These are phyloP conservation scores for Genyomyrus donnyi DNA, from an alignment of 2,113 vertebrate species.

Conservation along the genomic window DNA sequence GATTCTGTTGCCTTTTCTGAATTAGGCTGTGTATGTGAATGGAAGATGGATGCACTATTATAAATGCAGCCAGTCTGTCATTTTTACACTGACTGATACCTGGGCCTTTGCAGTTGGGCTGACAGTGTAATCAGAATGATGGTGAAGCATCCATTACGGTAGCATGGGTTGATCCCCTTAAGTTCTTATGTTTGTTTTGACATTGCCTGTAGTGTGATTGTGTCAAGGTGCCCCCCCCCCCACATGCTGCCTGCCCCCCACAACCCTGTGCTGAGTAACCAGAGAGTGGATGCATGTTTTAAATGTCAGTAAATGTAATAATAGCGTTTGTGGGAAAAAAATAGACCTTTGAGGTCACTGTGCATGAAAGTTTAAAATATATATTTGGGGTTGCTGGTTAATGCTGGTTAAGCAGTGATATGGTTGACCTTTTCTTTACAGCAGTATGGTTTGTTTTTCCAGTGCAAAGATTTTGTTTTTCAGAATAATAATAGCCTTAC, in stretches of 20 bases:
- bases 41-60: background rate
- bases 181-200: background rate
- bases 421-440: background rate
- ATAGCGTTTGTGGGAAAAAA: background rate
- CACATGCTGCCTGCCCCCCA: background rate
- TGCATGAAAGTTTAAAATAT: background rate
- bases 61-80: background rate
- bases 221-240: background rate
- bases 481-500: background rate
- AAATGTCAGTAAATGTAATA: background rate
- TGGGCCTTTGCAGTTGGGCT: background rate
- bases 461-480: background rate
- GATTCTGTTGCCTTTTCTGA: background rate
- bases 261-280: background rate
- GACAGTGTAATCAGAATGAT: background rate
- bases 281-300: background rate
- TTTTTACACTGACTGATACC: background rate
- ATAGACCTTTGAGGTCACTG: background rate
- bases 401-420: background rate
- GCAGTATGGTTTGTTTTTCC: background rate
- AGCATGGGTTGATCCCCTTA: background rate
- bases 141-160: conserved; percentile 29
- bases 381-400: background rate
- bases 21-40: background rate
- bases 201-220: background rate